phyloP scores from a whole-genome alignment of 2,113 vertebrate genomes.

The Mastomys natalensis region DNA sequence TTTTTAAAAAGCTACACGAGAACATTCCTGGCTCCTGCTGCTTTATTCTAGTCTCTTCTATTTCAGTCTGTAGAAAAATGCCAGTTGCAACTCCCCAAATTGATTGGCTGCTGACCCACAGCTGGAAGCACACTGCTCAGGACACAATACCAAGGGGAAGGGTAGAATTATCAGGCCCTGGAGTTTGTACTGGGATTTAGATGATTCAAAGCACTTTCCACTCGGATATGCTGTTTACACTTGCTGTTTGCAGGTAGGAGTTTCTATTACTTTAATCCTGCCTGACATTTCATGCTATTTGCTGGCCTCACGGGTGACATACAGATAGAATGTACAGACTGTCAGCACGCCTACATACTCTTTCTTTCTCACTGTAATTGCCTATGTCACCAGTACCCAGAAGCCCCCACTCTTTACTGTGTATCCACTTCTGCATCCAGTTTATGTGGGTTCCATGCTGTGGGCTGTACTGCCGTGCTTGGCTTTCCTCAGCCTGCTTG shows the following conservation, averaged over 20 bases:
- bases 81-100: not conserved
- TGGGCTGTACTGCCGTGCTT: not conserved
- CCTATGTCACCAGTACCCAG: not conserved
- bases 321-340: too few species aligned
- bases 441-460: not conserved
- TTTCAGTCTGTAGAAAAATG: not conserved
- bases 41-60: not conserved
- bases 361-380: not conserved
- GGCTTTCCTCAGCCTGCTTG: not conserved
- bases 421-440: not conserved
- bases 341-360: accelerated
- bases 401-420: not conserved
- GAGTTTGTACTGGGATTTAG: not conserved
- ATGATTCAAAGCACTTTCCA: not conserved
- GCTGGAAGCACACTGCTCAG: not conserved
- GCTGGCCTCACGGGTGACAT: accelerated
- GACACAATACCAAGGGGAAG: not conserved
- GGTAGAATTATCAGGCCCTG: not conserved
- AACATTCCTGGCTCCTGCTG: accelerated
- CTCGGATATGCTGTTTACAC: not conserved
- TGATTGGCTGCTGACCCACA: not conserved
- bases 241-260: not conserved
- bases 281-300: conserved; percentile 43
- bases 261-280: not conserved
- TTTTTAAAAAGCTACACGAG: not conserved